Percentiles rank a stretch among this genome's conserved stretches.
Evolutionary conservation across 2,888 invertebrate genomes (phyloP).

Genomic region (Cryptops parisi): DNA sequence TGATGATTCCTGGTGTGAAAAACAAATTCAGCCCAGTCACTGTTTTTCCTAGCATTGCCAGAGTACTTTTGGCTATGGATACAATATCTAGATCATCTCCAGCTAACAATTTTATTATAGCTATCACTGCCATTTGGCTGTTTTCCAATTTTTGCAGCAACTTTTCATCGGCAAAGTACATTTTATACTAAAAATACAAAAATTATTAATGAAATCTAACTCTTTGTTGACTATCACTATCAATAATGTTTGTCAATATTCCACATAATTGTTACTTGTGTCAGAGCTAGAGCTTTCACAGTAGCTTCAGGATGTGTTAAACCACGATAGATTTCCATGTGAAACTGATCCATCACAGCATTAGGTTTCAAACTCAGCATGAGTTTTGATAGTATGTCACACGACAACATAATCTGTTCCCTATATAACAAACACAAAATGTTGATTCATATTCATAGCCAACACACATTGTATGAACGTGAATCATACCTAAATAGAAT

Average conservation of each 20-base stretch:
- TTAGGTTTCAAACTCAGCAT: slow-evolving; percentile 47
- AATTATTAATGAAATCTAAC: slow-evolving; percentile 3
- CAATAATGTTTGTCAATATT: too few species aligned
- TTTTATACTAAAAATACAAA: neutral
- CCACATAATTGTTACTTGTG: slow-evolving; percentile 48
- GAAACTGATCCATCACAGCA: slow-evolving; percentile 44
- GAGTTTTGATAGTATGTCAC: slow-evolving; percentile 48
- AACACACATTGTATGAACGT: neutral
- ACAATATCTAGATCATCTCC: slow-evolving; percentile 46
- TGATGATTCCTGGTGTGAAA: slow-evolving; percentile 40
- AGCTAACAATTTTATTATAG: slow-evolving; percentile 41
- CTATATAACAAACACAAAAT: slow-evolving; percentile 29
- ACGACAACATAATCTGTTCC: slow-evolving; percentile 45
- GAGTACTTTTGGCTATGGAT: slow-evolving; percentile 42
- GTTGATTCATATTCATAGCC: neutral
- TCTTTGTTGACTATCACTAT: too few species aligned
- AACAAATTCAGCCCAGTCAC: slow-evolving; percentile 36
- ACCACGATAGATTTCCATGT: slow-evolving; percentile 29
- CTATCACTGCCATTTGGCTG: neutral
- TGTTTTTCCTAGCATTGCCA: slow-evolving; percentile 37
- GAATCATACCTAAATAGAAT: neutral
- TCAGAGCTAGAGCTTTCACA: slow-evolving; percentile 48
- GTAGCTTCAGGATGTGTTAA: slow-evolving; percentile 46
- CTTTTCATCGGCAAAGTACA: neutral
- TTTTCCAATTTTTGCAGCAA: neutral